Conservation (phyloP, 1,140 invertebrate genomes). For the Macrocentrus cingulum region DNA sequence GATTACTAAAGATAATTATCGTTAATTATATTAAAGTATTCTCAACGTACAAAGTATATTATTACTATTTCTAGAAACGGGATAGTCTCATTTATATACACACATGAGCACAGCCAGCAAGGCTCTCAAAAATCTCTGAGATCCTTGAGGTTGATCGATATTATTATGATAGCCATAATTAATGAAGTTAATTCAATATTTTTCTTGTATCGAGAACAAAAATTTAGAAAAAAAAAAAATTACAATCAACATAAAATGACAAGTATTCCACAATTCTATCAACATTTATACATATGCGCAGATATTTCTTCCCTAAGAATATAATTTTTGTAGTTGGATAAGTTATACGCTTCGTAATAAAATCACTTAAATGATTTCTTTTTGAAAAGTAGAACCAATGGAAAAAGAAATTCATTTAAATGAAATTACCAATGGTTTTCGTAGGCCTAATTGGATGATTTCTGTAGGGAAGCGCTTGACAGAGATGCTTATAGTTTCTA, state of each 20-base stretch:
- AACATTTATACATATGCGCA: constrained; percentile 56
- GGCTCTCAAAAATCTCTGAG: not conserved
- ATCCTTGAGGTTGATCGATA: not conserved
- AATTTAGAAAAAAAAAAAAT: constrained; percentile 6
- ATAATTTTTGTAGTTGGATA: not conserved
- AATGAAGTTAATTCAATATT: too few relatives aligned
- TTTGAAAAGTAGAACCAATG: too few relatives aligned
- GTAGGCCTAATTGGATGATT: not conserved
- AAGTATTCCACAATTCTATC: constrained; percentile 54
- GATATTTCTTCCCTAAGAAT: constrained; percentile 8
- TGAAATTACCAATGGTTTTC: not conserved
- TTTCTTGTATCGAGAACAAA: too few relatives aligned
- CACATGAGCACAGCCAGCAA: constrained; percentile 33
- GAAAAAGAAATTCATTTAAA: constrained; percentile 1
- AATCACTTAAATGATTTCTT: too few relatives aligned
- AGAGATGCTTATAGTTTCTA: not conserved
- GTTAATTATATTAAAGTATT: constrained; percentile 35
- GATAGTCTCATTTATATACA: constrained; percentile 35
- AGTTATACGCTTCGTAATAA: too few relatives aligned
- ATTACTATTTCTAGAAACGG: constrained; percentile 38
- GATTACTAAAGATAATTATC: constrained; percentile 31
- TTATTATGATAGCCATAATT: not conserved
- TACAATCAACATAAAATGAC: constrained; percentile 38
- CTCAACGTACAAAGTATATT: constrained; percentile 47
- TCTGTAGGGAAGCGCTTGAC: not conserved